Base-by-base conservation (phyloP, 2,113 vertebrate genomes). In the Vidua macroura region DNA sequence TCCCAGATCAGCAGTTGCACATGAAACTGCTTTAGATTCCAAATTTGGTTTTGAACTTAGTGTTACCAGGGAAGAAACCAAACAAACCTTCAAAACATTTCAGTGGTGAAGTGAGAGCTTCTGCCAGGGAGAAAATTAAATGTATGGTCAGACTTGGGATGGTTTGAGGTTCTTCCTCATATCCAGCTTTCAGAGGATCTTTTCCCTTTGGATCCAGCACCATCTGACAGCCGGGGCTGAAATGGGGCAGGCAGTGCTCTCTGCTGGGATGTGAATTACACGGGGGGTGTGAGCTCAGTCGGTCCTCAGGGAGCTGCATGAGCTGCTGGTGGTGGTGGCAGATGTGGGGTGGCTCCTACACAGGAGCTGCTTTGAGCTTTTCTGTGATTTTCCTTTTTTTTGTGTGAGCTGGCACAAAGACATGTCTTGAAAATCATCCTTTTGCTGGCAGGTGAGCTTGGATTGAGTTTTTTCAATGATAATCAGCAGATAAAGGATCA, bases 281-380 rank as follows among this genome's bases (percentile, higher is more conserved):
- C 4, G 2, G 43, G 16, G 9, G 2, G 0, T 6, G 30, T 1
- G 20, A 66, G 33, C 31, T 43, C 39, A 31, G 41, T 9, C 6
- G 0, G 3, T 31, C 46, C 63, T 43, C 4, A 6, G 23, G 62
- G 5, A 4, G 2, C 77, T 87, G 27, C 21, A 56, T 43, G 25
- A 70, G 52, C 76, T 91, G 3, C 0, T 12, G 10, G 8, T 43
- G 41, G 41, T 31, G 10, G 23, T 59, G 55, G 43, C 85, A 83
- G 39, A 27, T 7, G 6, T 24, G 49, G 8, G 2, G 11, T 33
- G 4, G 11, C 43, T 83, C 72, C 56, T n/a, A 19, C 37, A 16
- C 0, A 0, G 21, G 48, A 31, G 11, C 37, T 33, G 8, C 37
- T 76, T 43, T 28, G 43, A 72, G 18, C 15, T 43, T 66, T n/a